Evolutionary conservation across 2,113 vertebrate genomes (phyloP).

Genomic region (Guaruba guarouba): DNA sequence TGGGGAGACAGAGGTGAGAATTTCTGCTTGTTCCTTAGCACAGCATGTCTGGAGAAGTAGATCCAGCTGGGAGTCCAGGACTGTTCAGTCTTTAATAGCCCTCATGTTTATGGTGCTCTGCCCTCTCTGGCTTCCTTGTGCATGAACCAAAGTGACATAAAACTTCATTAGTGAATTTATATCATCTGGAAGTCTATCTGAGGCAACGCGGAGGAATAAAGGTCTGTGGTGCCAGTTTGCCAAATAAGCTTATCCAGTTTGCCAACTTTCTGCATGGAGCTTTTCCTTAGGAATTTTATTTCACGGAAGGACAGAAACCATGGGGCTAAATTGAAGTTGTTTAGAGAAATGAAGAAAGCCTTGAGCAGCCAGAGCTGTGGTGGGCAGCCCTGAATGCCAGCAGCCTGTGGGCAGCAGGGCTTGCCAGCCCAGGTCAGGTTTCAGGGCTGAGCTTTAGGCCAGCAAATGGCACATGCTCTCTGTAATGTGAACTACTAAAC

Average conservation of each 20-base stretch:
- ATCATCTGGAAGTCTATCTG: not conserved
- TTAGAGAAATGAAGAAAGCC: rapidly evolving
- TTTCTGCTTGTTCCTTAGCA: not conserved
- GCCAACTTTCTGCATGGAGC: not conserved
- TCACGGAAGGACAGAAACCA: not conserved
- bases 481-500: not conserved
- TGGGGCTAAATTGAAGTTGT: not conserved
- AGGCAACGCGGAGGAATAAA: not conserved
- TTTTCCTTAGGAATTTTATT: not conserved
- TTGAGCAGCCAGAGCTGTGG: not conserved
- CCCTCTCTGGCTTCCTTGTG: not conserved
- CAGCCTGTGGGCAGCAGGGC: not conserved
- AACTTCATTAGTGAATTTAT: not conserved
- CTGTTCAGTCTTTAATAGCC: not conserved
- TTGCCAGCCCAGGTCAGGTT: not conserved
- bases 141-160: rapidly evolving
- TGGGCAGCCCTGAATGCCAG: not conserved
- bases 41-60: not conserved
- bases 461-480: not conserved
- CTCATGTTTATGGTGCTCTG: rapidly evolving
- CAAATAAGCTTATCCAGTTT: not conserved
- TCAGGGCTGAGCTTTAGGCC: not conserved
- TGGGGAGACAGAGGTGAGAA: conserved; percentile 86
- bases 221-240: rapidly evolving
- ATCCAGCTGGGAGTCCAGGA: not conserved